phyloP scores from a whole-genome alignment of 2,888 invertebrate genomes.

The Rotaria sp. region DNA sequence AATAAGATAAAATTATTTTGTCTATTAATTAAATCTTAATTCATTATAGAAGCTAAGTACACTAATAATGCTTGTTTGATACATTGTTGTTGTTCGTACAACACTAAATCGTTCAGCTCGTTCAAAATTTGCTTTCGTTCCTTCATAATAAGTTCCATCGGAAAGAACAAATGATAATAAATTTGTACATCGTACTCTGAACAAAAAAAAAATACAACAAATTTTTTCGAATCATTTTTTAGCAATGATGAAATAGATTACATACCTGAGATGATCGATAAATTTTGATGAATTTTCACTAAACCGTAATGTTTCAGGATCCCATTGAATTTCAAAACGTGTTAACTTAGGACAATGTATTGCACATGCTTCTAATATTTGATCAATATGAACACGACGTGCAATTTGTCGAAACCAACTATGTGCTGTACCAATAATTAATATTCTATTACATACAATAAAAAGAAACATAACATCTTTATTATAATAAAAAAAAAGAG shows the following conservation, averaged over 20 bases:
- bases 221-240: background rate
- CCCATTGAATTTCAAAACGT: slow-evolving; percentile 90
- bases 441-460: slow-evolving; percentile 64
- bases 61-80: slow-evolving; percentile 84
- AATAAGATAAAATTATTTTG: background rate
- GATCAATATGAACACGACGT: slow-evolving; percentile 71
- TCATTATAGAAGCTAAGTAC: slow-evolving; percentile 85
- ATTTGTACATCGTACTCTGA: slow-evolving; percentile 80
- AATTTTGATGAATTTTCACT: slow-evolving; percentile 99
- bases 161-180: slow-evolving; percentile 84
- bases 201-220: too few relatives aligned
- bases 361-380: slow-evolving; percentile 91
- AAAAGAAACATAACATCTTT: background rate
- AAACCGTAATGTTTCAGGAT: slow-evolving; percentile 92
- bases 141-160: slow-evolving; percentile 96
- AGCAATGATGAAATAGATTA: background rate
- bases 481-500: background rate
- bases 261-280: slow-evolving; percentile 78
- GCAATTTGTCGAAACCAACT: slow-evolving; percentile 89
- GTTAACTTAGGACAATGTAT: slow-evolving; percentile 79
- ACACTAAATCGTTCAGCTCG: slow-evolving; percentile 90
- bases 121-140: slow-evolving; percentile 97
- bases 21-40: slow-evolving; percentile 75
- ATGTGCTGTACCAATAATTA: slow-evolving; percentile 93
- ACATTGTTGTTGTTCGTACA: slow-evolving; percentile 90